A percentile compares a stretch with the other conserved stretches of the same genome.
Evolutionary conservation across 2,888 invertebrate genomes (phyloP).

Genomic region (Taphrorychus bicolor): DNA sequence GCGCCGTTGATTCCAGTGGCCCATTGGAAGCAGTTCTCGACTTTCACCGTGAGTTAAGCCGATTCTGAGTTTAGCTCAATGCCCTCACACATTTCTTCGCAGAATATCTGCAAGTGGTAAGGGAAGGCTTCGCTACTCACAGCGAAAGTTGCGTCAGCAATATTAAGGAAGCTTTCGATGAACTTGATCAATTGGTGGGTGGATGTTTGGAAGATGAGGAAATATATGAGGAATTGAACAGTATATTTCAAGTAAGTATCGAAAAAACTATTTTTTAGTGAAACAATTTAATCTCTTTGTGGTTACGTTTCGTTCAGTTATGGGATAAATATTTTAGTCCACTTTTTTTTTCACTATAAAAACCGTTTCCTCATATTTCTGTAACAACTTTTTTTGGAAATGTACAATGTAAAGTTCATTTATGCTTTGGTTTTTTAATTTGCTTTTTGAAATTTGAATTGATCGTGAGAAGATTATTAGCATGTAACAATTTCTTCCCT

Average conservation of each 20-base stretch:
- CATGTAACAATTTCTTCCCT: too few species aligned
- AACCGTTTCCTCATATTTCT: not conserved
- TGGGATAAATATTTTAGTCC: not conserved
- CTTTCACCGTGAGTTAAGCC: conserved; percentile 72
- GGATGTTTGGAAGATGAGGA: conserved; percentile 27
- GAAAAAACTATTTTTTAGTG: not conserved
- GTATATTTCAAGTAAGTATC: conserved; percentile 64
- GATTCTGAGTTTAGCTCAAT: too few species aligned
- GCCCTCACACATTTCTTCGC: conserved; percentile 49
- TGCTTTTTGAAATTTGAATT: too few species aligned
- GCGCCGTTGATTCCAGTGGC: conserved; percentile 88
- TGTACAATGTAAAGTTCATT: too few species aligned
- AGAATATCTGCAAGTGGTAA: conserved; percentile 87
- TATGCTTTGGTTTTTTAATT: too few species aligned
- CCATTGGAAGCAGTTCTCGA: conserved; percentile 86
- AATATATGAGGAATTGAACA: conserved; percentile 15
- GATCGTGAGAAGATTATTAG: too few species aligned
- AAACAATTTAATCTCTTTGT: too few species aligned
- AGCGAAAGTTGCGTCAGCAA: conserved; percentile 59
- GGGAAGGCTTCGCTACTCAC: conserved; percentile 65
- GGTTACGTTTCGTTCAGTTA: not conserved
- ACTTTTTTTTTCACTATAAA: not conserved
- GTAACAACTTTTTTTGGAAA: too few species aligned
- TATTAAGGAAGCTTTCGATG: conserved; percentile 22
- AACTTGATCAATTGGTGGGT: conserved; percentile 27